Evolutionary conservation across 1,140 invertebrate species (phyloP).

Genomic region (Caenorhabditis remanei): DNA sequence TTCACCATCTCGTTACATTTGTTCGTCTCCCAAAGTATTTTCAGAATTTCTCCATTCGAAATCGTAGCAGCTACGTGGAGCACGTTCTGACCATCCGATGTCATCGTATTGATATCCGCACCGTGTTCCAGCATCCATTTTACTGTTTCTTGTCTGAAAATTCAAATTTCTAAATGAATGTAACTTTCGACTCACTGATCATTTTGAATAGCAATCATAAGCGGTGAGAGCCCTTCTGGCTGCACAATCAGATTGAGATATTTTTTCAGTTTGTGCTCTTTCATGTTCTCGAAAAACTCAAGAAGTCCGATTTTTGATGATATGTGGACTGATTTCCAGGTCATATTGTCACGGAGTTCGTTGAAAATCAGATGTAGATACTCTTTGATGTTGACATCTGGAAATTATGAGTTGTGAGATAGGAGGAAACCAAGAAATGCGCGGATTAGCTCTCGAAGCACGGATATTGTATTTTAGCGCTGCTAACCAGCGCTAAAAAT

Average conservation of each 20-base stretch:
- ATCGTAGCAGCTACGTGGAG: conserved; percentile 52
- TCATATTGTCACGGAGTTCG: conserved; percentile 46
- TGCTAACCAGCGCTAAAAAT: too few relatives aligned
- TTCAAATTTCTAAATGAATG: not conserved
- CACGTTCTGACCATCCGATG: conserved; percentile 40
- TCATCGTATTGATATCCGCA: conserved; percentile 24
- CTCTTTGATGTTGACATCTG: conserved; percentile 56
- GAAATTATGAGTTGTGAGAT: conserved; percentile 5
- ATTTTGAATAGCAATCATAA: conserved; percentile 53
- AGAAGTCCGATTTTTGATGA: conserved; percentile 48
- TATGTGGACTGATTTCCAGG: conserved; percentile 57
- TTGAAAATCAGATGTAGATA: conserved; percentile 31
- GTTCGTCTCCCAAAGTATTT: conserved; percentile 47
- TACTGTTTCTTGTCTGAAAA: conserved; percentile 49
- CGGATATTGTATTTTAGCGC: too few relatives aligned
- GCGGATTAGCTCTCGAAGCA: too few relatives aligned
- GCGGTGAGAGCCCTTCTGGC: conserved; percentile 45
- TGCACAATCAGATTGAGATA: conserved; percentile 31
- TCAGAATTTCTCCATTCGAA: conserved; percentile 24
- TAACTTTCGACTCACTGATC: not conserved
- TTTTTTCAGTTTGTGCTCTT: conserved; percentile 5
- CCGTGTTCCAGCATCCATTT: conserved; percentile 15
- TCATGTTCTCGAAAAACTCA: conserved; percentile 53
- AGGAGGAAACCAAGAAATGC: too few relatives aligned
- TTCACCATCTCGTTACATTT: conserved; percentile 48